Conservation (phyloP, 2,888 invertebrate genomes). For the Aporophyla lueneburgensis region DNA sequence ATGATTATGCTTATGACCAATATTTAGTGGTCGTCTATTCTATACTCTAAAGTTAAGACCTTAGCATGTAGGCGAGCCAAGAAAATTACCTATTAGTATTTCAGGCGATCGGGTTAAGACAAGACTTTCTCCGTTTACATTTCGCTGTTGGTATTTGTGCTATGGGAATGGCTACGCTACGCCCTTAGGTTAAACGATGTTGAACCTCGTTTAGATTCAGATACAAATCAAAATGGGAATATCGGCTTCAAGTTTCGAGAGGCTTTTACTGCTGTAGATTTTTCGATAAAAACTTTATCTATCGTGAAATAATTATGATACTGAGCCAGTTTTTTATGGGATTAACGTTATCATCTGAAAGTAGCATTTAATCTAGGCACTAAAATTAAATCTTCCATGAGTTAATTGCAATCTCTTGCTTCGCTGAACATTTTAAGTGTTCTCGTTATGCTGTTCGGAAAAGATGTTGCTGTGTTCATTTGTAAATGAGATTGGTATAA, state of each 20-base stretch:
- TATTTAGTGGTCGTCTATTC: conserved; percentile 13
- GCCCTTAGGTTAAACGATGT: conserved; percentile 79
- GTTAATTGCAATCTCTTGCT: conserved; percentile 56
- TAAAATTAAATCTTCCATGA: conserved; percentile 55
- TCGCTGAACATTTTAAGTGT: conserved; percentile 54
- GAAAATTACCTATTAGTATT: conserved; percentile 77
- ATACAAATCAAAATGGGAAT: conserved; percentile 65
- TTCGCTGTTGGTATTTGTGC: conserved; percentile 85
- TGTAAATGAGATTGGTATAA: conserved; percentile 25
- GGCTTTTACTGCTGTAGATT: conserved; percentile 16
- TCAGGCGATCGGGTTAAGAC: conserved; percentile 80
- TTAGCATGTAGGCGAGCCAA: conserved; percentile 66
- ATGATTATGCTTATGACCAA: too few species aligned
- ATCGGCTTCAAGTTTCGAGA: conserved; percentile 18
- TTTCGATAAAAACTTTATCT: conserved; percentile 18
- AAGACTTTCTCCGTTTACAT: conserved; percentile 87
- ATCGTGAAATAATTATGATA: conserved; percentile 22
- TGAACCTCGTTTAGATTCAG: conserved; percentile 72
- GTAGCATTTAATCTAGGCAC: conserved; percentile 46
- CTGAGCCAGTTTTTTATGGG: conserved; percentile 29
- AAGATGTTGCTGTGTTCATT: conserved; percentile 20
- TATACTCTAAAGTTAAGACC: conserved; percentile 56
- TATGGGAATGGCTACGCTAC: conserved; percentile 81
- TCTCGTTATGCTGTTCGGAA: conserved; percentile 39
- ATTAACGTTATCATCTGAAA: conserved; percentile 28